Base-by-base conservation (phyloP, 53 echinoderm and acorn worm genomes). In the Echinarachnius parma region DNA sequence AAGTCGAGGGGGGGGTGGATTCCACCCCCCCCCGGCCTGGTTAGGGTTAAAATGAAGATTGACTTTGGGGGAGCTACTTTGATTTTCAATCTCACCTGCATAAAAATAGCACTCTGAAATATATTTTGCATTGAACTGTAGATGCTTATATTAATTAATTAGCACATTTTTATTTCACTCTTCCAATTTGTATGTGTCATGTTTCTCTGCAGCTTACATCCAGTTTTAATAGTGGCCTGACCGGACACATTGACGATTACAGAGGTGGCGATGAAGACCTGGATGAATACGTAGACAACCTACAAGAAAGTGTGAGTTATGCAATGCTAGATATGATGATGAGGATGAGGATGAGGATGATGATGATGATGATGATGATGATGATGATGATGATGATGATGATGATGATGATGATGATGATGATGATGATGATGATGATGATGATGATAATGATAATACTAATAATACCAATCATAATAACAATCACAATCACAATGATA, bases 251-350 rank as follows among this genome's bases (percentile, higher is more conserved):
- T 31, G 33, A 33, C 4, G 76, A 78, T 18, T 94, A 90, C n/a
- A 24, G 56, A 10, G 68, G 77, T 24, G 24, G 9, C 0, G 31
- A 28, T 28, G 9, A 47, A 2, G 61, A 80, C 21, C 61, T 78
- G 1, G 86, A 89, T 82, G 47, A 76, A 16, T 86, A 82, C 45
- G 63, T 94, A 16, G 87, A 90, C 66, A 84, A 81, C 46, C 80
- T 94, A 15, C 94, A 94, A 68, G 80, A 54, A 87, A 77, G 77
- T 60, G 59, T 68, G 63, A 58, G 75, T 49, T 52, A 9, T 39
- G 7, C 39, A 39, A 44, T 44, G 45, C 0, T 44, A 16, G 16
- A 13, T 10, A 16, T 44, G 45, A 1, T 44, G 45, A 44, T 44
- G 45, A 44, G 10, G 45, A 1, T 44, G 45, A 44, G 10, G 45